A percentile compares a stretch with the other conserved stretches of the same genome.
These are phyloP conservation scores for Falco biarmicus DNA, from an alignment of 2,797 vertebrate genomes.

Conservation along the genomic window DNA sequence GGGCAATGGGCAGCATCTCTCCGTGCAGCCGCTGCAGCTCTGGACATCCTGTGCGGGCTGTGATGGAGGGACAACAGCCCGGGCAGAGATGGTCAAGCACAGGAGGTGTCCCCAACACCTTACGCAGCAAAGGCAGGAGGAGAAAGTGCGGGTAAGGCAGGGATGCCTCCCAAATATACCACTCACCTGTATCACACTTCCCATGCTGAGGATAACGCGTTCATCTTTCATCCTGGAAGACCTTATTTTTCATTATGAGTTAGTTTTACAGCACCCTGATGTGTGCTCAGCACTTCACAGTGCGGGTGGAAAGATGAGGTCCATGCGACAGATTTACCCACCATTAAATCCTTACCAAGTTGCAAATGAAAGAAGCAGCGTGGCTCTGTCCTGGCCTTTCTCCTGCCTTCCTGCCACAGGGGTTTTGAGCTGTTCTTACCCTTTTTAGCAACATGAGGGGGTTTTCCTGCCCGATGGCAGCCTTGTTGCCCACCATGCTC, in stretches of 20 bases:
- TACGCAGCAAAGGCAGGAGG: neutral
- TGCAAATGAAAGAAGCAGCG: neutral
- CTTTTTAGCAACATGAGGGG: neutral
- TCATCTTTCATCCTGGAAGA: conserved; percentile 17
- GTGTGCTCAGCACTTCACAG: neutral
- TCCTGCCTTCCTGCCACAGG: neutral
- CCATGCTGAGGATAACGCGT: neutral
- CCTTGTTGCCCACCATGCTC: neutral
- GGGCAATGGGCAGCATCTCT: neutral
- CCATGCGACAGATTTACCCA: neutral
- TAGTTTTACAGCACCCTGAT: conserved; percentile 42
- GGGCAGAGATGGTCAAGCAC: neutral
- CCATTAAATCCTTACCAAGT: neutral
- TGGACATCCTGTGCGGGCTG: neutral
- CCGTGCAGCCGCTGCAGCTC: neutral
- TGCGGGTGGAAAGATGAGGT: neutral
- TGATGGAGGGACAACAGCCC: neutral
- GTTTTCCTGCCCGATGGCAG: neutral
- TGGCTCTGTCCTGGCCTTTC: neutral
- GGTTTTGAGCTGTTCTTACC: neutral
- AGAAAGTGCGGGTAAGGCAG: neutral
- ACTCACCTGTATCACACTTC: neutral
- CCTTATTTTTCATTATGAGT: conserved; percentile 13
- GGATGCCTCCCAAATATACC: neutral
- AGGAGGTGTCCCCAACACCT: neutral